Conservation (phyloP, 2,113 vertebrate species). For the Mugil cephalus region DNA sequence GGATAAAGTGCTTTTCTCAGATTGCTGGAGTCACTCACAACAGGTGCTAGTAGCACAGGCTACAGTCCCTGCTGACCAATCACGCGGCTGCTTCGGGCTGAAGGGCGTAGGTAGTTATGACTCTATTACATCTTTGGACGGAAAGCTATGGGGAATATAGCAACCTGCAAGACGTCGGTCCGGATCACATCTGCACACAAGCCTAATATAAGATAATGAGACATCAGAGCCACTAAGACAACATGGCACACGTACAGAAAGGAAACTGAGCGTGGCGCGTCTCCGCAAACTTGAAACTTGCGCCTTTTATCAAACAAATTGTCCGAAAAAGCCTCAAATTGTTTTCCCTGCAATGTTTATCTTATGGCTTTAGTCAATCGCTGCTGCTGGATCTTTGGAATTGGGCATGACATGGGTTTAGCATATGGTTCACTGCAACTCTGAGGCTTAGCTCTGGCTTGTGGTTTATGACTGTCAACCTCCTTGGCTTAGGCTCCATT, state of each 20-base stretch:
- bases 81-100: constrained; percentile 10
- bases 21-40: constrained; percentile 72
- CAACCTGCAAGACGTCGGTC: constrained; percentile 60
- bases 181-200: constrained; percentile 60
- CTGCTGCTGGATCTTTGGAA: constrained; percentile 69
- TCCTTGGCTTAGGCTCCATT: constrained; percentile 71
- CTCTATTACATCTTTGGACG: constrained; percentile 47
- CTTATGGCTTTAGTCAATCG: constrained; percentile 77
- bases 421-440: constrained; percentile 79
- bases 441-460: constrained; percentile 77
- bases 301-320: constrained; percentile 76
- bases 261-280: constrained; percentile 56
- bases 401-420: constrained; percentile 77
- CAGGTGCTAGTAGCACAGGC: constrained; percentile 72
- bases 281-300: constrained; percentile 51
- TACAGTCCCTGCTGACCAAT: constrained; percentile 61
- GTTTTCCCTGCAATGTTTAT: constrained; percentile 78
- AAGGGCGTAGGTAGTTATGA: constrained; percentile 50
- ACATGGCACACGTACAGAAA: constrained; percentile 57
- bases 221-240: constrained; percentile 64
- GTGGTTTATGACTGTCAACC: constrained; percentile 80
- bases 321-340: constrained; percentile 74
- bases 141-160: constrained; percentile 52
- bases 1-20: constrained; percentile 79
- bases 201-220: constrained; percentile 74